Evolutionary conservation across 1,140 invertebrate genomes (phyloP).

Genomic region (Bombus turneri): DNA sequence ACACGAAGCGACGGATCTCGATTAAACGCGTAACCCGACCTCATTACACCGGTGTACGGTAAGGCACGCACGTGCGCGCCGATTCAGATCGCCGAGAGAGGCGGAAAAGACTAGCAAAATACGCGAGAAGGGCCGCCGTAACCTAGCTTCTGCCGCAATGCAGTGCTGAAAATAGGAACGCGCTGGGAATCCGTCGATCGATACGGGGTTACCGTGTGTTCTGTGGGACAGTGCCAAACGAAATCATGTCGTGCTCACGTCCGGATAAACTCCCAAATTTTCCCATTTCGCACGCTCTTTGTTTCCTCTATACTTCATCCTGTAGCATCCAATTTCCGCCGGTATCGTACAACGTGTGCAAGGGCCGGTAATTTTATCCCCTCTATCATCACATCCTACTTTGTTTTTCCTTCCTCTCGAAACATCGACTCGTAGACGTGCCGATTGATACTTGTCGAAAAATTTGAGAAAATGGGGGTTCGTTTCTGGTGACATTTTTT

Average conservation of each 20-base stretch:
- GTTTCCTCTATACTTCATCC: no score
- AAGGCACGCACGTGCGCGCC: slow-evolving; percentile 9
- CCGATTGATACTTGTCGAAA: not conserved
- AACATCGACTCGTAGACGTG: not conserved
- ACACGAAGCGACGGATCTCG: not conserved
- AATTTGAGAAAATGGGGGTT: not conserved
- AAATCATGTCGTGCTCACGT: slow-evolving; percentile 7
- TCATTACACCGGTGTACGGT: not conserved
- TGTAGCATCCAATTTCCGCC: not conserved
- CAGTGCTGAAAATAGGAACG: slow-evolving; percentile 73
- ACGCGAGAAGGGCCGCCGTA: slow-evolving; percentile 52
- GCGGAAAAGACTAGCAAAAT: slow-evolving; percentile 1
- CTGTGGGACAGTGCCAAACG: slow-evolving; percentile 37
- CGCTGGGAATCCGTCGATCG: slow-evolving; percentile 61
- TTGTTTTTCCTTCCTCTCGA: not conserved
- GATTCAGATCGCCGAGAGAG: not conserved
- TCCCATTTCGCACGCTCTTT: not conserved
- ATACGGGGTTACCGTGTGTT: slow-evolving; percentile 51
- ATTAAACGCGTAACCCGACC: no score
- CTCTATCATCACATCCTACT: not conserved
- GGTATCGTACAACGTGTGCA: not conserved
- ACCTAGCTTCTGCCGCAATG: slow-evolving; percentile 71
- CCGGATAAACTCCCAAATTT: slow-evolving; percentile 2
- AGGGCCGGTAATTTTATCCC: not conserved
- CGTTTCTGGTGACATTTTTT: not conserved